Evolutionary conservation across 2,797 vertebrate species (phyloP), one percentile per base, ranked within the genome.

Genomic region (Poeciliopsis gracilis): DNA sequence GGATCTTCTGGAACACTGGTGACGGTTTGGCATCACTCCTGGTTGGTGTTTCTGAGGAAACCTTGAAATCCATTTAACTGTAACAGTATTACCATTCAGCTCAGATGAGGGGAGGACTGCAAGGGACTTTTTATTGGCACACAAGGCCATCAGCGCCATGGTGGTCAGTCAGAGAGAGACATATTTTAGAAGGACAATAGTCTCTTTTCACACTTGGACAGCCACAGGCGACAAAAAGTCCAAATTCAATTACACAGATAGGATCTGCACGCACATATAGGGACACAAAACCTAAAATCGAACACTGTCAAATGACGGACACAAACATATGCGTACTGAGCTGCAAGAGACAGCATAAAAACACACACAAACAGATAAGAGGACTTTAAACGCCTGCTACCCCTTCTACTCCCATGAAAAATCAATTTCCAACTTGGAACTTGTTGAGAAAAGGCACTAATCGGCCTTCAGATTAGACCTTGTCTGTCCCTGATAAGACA

Each of bases 201-300:
- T 91, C 86, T 88, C 87, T 84, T 90, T 92, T 94, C 91, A 93
- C 91, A 91, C 89, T 87, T 80, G 82, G 87, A 91, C 84, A 86
- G 82, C 88, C 87, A 82, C 47, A 5, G 86, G 89, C 85, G 47
- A 47, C 72, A 82, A 84, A 90, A 90, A 90, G 81, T 85, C 89
- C 53, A 89, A 94, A 95, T 93, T 94, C 92, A 93, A 95, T 96
- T 95, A 94, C 85, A 15, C 81, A 81, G 94, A 96, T 94, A 95
- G 82, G 90, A 95, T 95, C 94, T 67, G 72, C 87, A 91, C 92
- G 91, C 77, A 79, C 92, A 93, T 73, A 80, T 73, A 79, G 76
- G 57, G 83, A 78, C 69, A 80, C 86, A 72, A 66, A 85, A 66
- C 66, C 36, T 18, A 41, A 80, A 75, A 61, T 67, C 45, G 20